phyloP scores from a whole-genome alignment of 2,113 vertebrate species.

The Synodontis membranacea region DNA sequence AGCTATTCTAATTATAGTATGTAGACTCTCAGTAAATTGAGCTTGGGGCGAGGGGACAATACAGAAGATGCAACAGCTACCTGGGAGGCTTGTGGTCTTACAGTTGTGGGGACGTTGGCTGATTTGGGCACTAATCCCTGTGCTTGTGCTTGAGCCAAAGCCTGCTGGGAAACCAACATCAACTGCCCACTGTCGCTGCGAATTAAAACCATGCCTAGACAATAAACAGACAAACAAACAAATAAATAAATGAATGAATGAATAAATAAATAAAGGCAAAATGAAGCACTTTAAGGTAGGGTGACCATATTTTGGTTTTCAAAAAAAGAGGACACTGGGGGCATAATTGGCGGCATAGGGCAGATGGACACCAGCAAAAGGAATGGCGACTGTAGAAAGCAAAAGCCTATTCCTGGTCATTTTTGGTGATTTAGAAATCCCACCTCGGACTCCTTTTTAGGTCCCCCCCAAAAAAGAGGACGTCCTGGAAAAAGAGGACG shows the following conservation, averaged over 20 bases:
- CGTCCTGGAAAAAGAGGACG: too few species aligned
- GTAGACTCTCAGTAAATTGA: neutral
- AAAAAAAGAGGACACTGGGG: too few species aligned
- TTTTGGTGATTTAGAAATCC: too few species aligned
- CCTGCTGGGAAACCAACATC: slow-evolving; percentile 92
- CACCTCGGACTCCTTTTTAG: too few species aligned
- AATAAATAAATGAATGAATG: slow-evolving; percentile 18
- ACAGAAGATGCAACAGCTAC: slow-evolving; percentile 13
- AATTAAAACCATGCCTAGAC: slow-evolving; percentile 87
- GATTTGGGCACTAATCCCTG: slow-evolving; percentile 56
- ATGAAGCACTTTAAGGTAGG: too few species aligned
- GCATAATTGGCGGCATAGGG: too few species aligned
- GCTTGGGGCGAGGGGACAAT: too few species aligned
- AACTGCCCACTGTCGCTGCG: slow-evolving; percentile 90
- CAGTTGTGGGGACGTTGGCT: slow-evolving; percentile 22
- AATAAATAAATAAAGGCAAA: neutral
- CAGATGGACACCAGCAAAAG: too few species aligned
- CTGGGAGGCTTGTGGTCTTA: slow-evolving; percentile 47
- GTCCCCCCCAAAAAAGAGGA: too few species aligned
- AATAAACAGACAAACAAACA: slow-evolving; percentile 82
- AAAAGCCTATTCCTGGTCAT: too few species aligned
- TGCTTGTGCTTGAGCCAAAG: slow-evolving; percentile 76
- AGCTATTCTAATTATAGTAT: neutral
- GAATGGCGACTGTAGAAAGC: too few species aligned
- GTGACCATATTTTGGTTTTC: too few species aligned